A percentile compares a stretch with the other conserved stretches of the same genome.
phyloP scores from a whole-genome alignment of 64 coral and sea anemone species.

The Dendronephthya gigantea region DNA sequence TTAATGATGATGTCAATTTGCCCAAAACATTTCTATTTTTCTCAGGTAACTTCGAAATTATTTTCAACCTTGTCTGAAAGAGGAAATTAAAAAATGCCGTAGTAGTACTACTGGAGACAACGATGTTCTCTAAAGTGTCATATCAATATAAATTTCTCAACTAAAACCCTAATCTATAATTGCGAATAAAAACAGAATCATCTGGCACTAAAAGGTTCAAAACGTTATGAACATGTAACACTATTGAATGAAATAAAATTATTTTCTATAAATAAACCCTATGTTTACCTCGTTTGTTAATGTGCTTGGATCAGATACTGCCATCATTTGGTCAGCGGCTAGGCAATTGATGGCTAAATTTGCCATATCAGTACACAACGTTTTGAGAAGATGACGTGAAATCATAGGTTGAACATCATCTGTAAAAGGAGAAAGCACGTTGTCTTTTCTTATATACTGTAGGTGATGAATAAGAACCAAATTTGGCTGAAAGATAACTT shows the following conservation, averaged over 20 bases:
- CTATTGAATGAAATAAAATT: too few species aligned
- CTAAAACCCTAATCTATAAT: too few species aligned
- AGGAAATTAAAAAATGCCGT: too few species aligned
- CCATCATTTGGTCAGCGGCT: constrained; percentile 95
- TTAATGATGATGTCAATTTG: constrained; percentile 58
- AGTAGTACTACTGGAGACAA: not conserved
- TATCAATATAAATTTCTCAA: too few species aligned
- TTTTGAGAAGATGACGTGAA: constrained; percentile 66
- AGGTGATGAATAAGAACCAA: too few species aligned
- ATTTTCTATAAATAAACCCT: too few species aligned
- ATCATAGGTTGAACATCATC: constrained; percentile 80
- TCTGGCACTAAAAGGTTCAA: too few species aligned
- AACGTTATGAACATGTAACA: too few species aligned
- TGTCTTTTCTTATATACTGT: too few species aligned
- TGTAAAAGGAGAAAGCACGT: constrained; percentile 16
- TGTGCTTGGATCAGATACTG: constrained; percentile 49
- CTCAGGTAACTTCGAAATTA: constrained; percentile 82
- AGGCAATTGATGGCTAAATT: constrained; percentile 68
- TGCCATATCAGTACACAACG: constrained; percentile 70
- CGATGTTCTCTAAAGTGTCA: not conserved
- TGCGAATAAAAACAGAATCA: too few species aligned
- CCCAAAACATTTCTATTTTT: constrained; percentile 47
- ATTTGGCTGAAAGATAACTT: not conserved
- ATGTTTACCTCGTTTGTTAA: constrained; percentile 40
- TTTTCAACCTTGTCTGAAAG: constrained; percentile 67